Base-by-base conservation (phyloP, 2,888 invertebrate genomes). In the Phengaris alcon region DNA sequence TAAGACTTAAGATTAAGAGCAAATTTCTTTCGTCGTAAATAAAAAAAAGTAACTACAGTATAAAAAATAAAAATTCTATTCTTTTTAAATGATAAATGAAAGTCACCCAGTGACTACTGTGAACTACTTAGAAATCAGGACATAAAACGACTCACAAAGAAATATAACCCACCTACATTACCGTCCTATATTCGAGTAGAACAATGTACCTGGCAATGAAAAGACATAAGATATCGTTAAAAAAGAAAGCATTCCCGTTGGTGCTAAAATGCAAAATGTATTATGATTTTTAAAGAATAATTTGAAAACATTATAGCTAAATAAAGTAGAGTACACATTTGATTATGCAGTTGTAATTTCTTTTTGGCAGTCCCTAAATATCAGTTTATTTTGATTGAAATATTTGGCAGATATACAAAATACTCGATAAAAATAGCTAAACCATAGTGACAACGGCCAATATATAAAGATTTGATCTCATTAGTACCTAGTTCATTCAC, bases 401-500 rank as follows among this genome's bases (percentile, higher is more conserved):
- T 72, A 74, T 76, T 80, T 81, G 80, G 80, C 80, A 78, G 74
- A 68, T 74, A 69, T 70, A 78, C 80, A 80, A 79, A 78, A 79
- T 76, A 75, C 73, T 72, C 54, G 75, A 72, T 77, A 80, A 77
- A 78, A 77, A 79, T 80, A 80, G 80, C 75, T 64, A 73, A 78
- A 77, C 79, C 68, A 77, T 77, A 76, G 77, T 75, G 78, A 79
- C 78, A 79, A 74, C 73, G 76, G n/a, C 74, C 77, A 78, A 77
- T 74, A 76, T 72, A 69, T 73, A 75, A 78, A 77, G 77, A 78
- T 55, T 72, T 70, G 73, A 77, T 68, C 75, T 79, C 77, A 76
- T 79, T 79, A 78, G 73, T 76, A 35, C 35, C 35, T 35, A 79
- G 80, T 79, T 80, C 80, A 79, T 80, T 80, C 79, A 79, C 80